These are phyloP conservation scores for Cottoperca gobio DNA, from an alignment of 2,797 vertebrate genomes.

Conservation along the genomic window DNA sequence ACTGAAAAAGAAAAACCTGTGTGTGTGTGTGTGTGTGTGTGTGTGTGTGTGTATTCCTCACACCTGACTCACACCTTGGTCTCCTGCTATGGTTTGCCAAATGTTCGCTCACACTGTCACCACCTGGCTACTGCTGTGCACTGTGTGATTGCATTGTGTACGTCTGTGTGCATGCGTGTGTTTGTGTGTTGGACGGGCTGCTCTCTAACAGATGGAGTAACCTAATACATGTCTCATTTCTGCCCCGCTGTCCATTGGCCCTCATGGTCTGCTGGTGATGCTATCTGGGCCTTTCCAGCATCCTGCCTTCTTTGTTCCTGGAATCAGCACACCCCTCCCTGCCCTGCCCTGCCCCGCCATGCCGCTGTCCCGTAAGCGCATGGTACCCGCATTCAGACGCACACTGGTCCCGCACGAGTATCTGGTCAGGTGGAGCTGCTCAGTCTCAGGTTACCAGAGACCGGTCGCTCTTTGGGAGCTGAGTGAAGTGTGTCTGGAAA, in stretches of 20 bases:
- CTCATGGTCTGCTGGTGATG: constrained; percentile 77
- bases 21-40: constrained; percentile 15
- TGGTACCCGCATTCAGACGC: constrained; percentile 15
- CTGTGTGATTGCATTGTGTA: constrained; percentile 53
- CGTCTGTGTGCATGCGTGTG: constrained; percentile 11
- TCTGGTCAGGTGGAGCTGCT: constrained; percentile 52
- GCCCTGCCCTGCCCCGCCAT: constrained; percentile 26
- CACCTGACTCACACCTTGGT: constrained; percentile 73
- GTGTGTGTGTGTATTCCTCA: constrained; percentile 40
- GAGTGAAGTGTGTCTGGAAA: constrained; percentile 49
- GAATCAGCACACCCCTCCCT: constrained; percentile 70
- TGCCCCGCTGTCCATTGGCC: constrained; percentile 74
- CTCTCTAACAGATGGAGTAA: constrained; percentile 81
- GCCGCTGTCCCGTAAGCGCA: constrained; percentile 29
- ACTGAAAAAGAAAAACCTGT: constrained; percentile 31
- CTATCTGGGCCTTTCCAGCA: constrained; percentile 84
- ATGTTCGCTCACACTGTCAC: constrained; percentile 70
- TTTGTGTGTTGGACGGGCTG: constrained; percentile 32
- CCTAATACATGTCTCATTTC: constrained; percentile 77
- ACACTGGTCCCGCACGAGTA: constrained; percentile 19
- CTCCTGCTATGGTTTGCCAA: constrained; percentile 62
- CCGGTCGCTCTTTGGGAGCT: constrained; percentile 32
- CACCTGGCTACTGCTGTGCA: constrained; percentile 70
- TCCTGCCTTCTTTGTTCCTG: constrained; percentile 80
- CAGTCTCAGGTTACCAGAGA: constrained; percentile 63